phyloP scores from a whole-genome alignment of 2,888 invertebrate genomes.

The Yponomeuta plumbellus region DNA sequence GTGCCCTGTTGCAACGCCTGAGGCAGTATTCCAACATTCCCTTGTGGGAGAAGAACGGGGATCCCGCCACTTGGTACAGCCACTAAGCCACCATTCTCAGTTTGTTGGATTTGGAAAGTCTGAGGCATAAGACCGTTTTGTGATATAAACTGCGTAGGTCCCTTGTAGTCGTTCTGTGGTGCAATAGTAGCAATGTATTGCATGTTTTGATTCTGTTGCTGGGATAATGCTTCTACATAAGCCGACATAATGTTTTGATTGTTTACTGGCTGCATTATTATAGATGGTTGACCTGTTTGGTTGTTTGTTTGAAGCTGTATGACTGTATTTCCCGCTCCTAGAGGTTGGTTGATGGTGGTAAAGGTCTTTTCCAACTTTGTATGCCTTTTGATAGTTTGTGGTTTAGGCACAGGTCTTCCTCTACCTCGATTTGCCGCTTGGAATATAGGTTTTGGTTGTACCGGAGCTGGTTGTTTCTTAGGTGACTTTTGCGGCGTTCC shows the following conservation, averaged over 20 bases:
- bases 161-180: slow-evolving; percentile 77
- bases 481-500: slow-evolving; percentile 64
- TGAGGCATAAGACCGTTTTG: slow-evolving; percentile 75
- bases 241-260: slow-evolving; percentile 78
- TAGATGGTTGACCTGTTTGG: slow-evolving; percentile 77
- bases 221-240: slow-evolving; percentile 82
- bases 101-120: slow-evolving; percentile 78
- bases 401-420: slow-evolving; percentile 67
- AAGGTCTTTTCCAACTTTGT: slow-evolving; percentile 68
- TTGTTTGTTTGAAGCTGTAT: slow-evolving; percentile 76
- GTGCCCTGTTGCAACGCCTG: slow-evolving; percentile 73
- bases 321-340: slow-evolving; percentile 69
- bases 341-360: slow-evolving; percentile 63
- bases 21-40: slow-evolving; percentile 70
- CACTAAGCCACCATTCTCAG: slow-evolving; percentile 77
- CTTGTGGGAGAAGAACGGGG: slow-evolving; percentile 72
- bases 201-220: slow-evolving; percentile 82
- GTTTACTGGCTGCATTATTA: slow-evolving; percentile 81
- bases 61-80: slow-evolving; percentile 78
- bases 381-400: slow-evolving; percentile 65
- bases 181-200: slow-evolving; percentile 86
- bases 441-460: slow-evolving; percentile 70
- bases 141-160: slow-evolving; percentile 74
- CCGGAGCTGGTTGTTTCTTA: slow-evolving; percentile 63
- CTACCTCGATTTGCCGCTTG: slow-evolving; percentile 62